Evolutionary conservation across 2,888 invertebrate species (phyloP).

Genomic region (Brenthis hecate): DNA sequence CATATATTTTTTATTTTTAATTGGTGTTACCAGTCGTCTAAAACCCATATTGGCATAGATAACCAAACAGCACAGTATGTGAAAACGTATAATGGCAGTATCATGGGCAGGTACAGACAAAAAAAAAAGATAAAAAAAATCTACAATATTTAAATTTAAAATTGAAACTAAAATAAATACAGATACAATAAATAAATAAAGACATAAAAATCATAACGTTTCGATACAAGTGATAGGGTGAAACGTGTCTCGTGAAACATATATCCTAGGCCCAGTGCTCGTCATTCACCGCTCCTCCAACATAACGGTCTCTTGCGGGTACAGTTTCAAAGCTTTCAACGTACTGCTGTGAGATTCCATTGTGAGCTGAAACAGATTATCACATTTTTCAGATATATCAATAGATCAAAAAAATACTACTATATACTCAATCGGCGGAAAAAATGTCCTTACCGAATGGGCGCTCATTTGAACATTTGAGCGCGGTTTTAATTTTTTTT

Average conservation of each 20-base stretch:
- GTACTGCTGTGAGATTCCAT: slow-evolving; percentile 88
- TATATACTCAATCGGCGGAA: too few species aligned
- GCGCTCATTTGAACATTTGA: too few species aligned
- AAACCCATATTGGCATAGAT: slow-evolving; percentile 5
- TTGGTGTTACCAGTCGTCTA: slow-evolving; percentile 5
- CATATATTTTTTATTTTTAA: neutral
- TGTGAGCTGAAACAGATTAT: slow-evolving; percentile 85
- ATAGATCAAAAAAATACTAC: too few species aligned
- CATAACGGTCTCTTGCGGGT: slow-evolving; percentile 96
- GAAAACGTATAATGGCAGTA: slow-evolving; percentile 1
- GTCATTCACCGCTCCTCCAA: slow-evolving; percentile 93
- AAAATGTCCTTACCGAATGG: too few species aligned
- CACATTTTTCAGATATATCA: neutral
- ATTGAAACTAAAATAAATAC: slow-evolving; percentile 21
- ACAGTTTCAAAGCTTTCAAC: slow-evolving; percentile 91
- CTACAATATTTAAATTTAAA: slow-evolving; percentile 1
- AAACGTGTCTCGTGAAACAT: slow-evolving; percentile 28
- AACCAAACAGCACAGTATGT: slow-evolving; percentile 8
- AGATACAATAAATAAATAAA: slow-evolving; percentile 19
- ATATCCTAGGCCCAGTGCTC: slow-evolving; percentile 17
- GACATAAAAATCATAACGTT: neutral
- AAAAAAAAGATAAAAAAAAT: slow-evolving; percentile 1
- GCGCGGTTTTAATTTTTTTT: too few species aligned
- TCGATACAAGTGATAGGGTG: neutral
- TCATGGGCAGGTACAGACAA: slow-evolving; percentile 7